Conservation (phyloP, 92 coral and sea anemone genomes). For the Paramuricea clavata region DNA sequence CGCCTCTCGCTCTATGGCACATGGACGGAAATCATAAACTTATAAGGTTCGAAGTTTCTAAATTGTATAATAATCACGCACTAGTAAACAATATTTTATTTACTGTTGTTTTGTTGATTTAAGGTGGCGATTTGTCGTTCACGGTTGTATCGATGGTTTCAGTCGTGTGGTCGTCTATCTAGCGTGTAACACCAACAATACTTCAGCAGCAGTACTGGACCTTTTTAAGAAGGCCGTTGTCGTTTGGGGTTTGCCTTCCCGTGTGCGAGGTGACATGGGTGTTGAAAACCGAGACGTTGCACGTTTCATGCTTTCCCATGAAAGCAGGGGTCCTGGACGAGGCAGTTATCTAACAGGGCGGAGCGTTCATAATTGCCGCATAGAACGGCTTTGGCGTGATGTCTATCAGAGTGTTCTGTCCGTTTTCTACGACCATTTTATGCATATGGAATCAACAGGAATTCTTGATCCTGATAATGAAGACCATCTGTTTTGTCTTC, state of each 20-base stretch:
- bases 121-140: slow-evolving; percentile 67
- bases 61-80: not conserved
- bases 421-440: slow-evolving; percentile 46
- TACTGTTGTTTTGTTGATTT: not conserved
- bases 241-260: slow-evolving; percentile 72
- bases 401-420: slow-evolving; percentile 58
- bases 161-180: slow-evolving; percentile 64
- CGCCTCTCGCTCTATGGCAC: slow-evolving; percentile 59
- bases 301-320: slow-evolving; percentile 54
- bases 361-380: slow-evolving; percentile 63
- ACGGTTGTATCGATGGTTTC: slow-evolving; percentile 71
- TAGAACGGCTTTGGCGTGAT: slow-evolving; percentile 63
- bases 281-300: slow-evolving; percentile 74
- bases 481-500: slow-evolving; percentile 53
- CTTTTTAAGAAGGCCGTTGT: slow-evolving; percentile 54
- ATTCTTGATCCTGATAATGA: slow-evolving; percentile 53
- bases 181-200: slow-evolving; percentile 54
- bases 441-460: slow-evolving; percentile 29
- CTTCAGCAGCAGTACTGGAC: slow-evolving; percentile 57
- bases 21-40: slow-evolving; percentile 62
- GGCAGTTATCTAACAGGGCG: slow-evolving; percentile 64
- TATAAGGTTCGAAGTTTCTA: slow-evolving; percentile 22
- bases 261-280: slow-evolving; percentile 75
- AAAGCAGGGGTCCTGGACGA: slow-evolving; percentile 61
- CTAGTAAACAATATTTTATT: not conserved